Evolutionary conservation across 2,888 invertebrate genomes (phyloP), one percentile per base, ranked within the genome.

Genomic region (Phortica okadai): DNA sequence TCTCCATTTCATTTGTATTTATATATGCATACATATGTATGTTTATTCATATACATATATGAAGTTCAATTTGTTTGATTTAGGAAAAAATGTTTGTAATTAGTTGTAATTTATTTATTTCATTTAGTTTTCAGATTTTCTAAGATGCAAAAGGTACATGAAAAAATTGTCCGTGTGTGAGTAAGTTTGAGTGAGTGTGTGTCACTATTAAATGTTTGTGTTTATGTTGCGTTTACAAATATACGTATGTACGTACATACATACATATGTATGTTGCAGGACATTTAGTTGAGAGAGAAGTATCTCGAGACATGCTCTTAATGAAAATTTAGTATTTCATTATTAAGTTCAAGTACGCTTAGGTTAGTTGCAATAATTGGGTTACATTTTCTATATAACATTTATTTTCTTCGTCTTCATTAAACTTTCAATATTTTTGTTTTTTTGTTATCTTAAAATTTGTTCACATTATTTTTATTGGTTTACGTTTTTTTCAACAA

Each of bases 131-230:
- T 81, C 70, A 75, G 81, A 82, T 82, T 84, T 82, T 83, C 83
- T 86, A 81, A 82, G 81, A 85, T 85, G 84, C 81, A 82, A 82
- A 33, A 87, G 87, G 87, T 87, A 87, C 87, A 82, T 86, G 84
- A 84, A 85, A 81, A 85, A 86, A 82, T 84, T 85, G 83, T 83
- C 80, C 79, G 56, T 50, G 73, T 59, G 73, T 59, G 45, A 70
- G 62, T 74, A 59, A 42, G 66, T 21, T 44, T 58, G 45, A 25
- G 54, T 59, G 21, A 14, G 33, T 21, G 64, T 33, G 4, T 21
- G 64, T 59, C 8, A 58, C 16, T 58, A 59, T 7, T 59, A 59
- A 54, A 14, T 54, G 6, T 14, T 54, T 54, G 0, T 54, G 11
- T 54, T 2, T 54, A 14, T 54, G 11, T 54, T 54, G 54, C 6